Evolutionary conservation across 2,888 invertebrate species (phyloP).

Genomic region (Ormyrus thymus): DNA sequence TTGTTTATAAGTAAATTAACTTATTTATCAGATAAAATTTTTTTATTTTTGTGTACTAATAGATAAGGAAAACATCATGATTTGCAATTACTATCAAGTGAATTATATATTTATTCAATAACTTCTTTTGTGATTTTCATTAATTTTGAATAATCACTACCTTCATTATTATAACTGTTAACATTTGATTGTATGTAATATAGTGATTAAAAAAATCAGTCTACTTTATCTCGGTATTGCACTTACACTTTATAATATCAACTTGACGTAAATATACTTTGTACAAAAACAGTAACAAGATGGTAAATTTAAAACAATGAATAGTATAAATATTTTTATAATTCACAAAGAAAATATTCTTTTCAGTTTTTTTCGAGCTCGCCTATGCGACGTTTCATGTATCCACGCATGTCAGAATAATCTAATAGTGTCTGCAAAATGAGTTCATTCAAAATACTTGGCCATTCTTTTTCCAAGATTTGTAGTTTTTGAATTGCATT

Average conservation of each 20-base stretch:
- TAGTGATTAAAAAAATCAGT: conserved; percentile 41
- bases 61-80: too few species aligned
- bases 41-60: too few species aligned
- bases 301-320: conserved; percentile 25
- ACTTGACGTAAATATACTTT: conserved; percentile 57
- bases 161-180: too few species aligned
- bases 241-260: conserved; percentile 13
- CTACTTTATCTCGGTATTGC: conserved; percentile 38
- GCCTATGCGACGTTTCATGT: conserved; percentile 80
- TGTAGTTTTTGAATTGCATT: conserved; percentile 87
- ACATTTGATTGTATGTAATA: too few species aligned
- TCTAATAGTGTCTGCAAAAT: conserved; percentile 86
- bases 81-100: too few species aligned
- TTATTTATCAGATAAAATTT: too few species aligned
- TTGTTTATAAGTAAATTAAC: too few species aligned
- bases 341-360: conserved; percentile 6
- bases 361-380: conserved; percentile 60
- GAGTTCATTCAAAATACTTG: conserved; percentile 84
- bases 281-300: conserved; percentile 58
- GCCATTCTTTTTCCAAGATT: conserved; percentile 86
- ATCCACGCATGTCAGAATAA: conserved; percentile 87
- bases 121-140: too few species aligned
- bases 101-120: too few species aligned
- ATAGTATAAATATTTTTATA: conserved; percentile 23
- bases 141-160: too few species aligned